These are phyloP conservation scores for Dicerorhinus sumatrensis DNA, from an alignment of 2,113 vertebrate genomes.

Conservation along the genomic window DNA sequence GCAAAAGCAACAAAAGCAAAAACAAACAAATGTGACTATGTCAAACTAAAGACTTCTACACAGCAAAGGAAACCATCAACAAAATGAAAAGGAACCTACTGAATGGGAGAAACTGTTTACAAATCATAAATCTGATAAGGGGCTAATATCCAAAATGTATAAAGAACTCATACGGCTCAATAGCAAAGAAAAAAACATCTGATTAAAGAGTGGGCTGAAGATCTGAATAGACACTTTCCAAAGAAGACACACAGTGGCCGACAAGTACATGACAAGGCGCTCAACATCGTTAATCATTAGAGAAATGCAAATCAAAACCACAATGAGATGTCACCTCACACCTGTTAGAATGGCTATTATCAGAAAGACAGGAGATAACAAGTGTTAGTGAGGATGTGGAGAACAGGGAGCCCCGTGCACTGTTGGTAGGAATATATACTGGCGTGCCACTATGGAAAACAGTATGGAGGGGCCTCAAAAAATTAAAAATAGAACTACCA, in stretches of 20 bases:
- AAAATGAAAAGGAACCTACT: background rate
- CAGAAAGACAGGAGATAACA: too few species aligned
- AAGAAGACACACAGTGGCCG: background rate
- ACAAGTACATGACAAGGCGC: background rate
- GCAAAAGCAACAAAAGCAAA: background rate
- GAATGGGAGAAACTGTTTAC: background rate
- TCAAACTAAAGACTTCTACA: too few species aligned
- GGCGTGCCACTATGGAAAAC: background rate
- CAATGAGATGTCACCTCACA: background rate
- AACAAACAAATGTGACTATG: background rate
- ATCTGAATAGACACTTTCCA: background rate
- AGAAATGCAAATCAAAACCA: background rate
- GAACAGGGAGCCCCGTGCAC: accelerated
- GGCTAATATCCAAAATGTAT: too few species aligned
- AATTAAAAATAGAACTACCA: background rate
- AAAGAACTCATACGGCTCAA: background rate
- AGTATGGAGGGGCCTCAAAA: background rate
- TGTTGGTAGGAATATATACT: background rate
- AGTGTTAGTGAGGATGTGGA: background rate
- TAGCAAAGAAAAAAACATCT: background rate
- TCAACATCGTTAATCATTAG: background rate
- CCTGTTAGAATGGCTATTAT: background rate
- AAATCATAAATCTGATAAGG: background rate
- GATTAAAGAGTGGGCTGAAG: too few species aligned
- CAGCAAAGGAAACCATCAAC: background rate